Conservation (phyloP, 2,888 invertebrate species). For the Maniola hyperantus region DNA sequence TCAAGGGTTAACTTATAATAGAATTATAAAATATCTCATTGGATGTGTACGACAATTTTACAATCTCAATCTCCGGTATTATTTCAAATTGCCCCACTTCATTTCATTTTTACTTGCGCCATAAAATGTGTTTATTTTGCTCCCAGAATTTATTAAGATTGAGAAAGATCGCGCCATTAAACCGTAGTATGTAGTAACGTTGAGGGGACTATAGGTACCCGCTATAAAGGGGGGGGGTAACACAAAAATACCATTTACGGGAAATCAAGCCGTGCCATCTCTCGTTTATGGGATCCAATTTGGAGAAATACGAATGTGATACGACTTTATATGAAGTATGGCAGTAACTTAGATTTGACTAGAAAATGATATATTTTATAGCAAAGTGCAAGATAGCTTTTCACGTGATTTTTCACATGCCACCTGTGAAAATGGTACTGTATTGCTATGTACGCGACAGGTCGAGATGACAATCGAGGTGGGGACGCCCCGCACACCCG, state of each 20-base stretch:
- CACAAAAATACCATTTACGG: not conserved
- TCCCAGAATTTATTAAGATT: conserved; percentile 4
- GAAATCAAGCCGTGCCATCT: conserved; percentile 1
- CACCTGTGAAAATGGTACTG: too few relatives aligned
- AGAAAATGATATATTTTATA: too few relatives aligned
- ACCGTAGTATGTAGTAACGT: conserved; percentile 21
- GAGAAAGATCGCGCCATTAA: conserved; percentile 21
- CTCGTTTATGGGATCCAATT: conserved; percentile 9
- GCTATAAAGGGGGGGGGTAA: not conserved
- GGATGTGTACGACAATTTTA: not conserved
- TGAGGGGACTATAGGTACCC: not conserved
- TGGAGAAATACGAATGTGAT: not conserved
- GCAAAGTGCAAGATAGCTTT: too few relatives aligned
- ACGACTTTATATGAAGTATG: not conserved
- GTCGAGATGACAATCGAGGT: too few relatives aligned
- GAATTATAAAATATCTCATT: too few relatives aligned
- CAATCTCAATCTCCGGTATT: not conserved
- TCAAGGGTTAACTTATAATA: too few relatives aligned
- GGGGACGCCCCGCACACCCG: too few relatives aligned
- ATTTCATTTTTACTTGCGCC: not conserved
- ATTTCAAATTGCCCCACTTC: not conserved
- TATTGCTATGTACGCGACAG: too few relatives aligned
- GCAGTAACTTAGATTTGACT: not conserved
- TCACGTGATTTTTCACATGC: too few relatives aligned
- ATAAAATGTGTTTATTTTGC: conserved; percentile 15